phyloP scores from a whole-genome alignment of 2,113 vertebrate genomes.

The Tylochromis polylepis region DNA sequence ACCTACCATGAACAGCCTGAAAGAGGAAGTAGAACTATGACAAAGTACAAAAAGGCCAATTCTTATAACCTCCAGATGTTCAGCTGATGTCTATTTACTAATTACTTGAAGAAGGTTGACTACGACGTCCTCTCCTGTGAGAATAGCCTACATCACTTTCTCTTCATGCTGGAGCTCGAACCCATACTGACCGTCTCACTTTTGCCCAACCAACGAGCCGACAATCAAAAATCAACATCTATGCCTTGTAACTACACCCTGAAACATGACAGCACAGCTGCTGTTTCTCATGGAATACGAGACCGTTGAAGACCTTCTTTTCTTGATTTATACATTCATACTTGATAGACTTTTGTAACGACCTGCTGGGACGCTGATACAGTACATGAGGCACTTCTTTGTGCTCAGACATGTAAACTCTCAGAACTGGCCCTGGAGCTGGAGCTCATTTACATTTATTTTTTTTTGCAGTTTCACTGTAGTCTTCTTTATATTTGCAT shows the following conservation, averaged over 20 bases:
- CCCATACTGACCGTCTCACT: rapidly evolving
- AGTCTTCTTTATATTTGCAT: background rate
- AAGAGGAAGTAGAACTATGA: background rate
- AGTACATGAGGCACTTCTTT: background rate
- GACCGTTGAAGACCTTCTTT: background rate
- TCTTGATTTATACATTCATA: background rate
- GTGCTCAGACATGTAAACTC: background rate
- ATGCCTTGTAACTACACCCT: background rate
- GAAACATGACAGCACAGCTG: background rate
- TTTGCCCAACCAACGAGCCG: background rate
- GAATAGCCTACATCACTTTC: background rate
- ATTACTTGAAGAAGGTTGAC: rapidly evolving
- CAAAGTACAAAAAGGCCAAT: background rate
- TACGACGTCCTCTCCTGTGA: rapidly evolving
- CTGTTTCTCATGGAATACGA: rapidly evolving
- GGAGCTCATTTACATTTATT: background rate
- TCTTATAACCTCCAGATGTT: background rate
- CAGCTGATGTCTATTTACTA: rapidly evolving
- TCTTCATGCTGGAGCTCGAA: rapidly evolving
- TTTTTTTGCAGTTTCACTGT: background rate
- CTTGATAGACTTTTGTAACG: background rate
- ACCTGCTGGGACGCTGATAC: background rate
- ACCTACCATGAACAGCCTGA: background rate
- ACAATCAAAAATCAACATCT: background rate
- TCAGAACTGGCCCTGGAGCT: background rate